Evolutionary conservation across 2,888 invertebrate genomes (phyloP).

Genomic region (Rhamnusium bicolor): DNA sequence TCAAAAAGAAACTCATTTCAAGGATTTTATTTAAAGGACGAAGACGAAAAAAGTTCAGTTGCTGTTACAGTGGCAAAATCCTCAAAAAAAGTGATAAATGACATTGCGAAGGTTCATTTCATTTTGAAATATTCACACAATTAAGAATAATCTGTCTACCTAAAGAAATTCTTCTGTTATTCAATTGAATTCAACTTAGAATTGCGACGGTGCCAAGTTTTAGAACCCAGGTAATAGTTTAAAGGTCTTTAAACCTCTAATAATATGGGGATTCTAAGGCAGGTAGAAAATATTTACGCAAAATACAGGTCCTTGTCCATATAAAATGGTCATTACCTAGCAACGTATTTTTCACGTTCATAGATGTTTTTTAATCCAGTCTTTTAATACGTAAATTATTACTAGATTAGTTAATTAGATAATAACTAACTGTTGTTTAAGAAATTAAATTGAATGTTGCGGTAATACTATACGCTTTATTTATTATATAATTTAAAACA

Average conservation of each 20-base stretch:
- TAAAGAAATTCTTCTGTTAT: background rate
- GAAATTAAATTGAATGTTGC: background rate
- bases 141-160: background rate
- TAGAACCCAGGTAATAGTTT: background rate
- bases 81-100: background rate
- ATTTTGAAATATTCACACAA: background rate
- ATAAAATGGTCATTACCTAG: background rate
- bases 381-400: background rate
- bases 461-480: background rate
- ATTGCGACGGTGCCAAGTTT: background rate
- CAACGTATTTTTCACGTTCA: background rate
- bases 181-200: background rate
- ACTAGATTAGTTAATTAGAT: background rate
- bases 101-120: too few relatives aligned
- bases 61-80: background rate
- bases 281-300: constrained; percentile 21
- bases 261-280: background rate
- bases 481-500: background rate
- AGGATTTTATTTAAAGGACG: too few relatives aligned
- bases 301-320: constrained; percentile 1
- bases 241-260: constrained; percentile 7
- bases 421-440: background rate
- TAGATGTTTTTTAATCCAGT: background rate
- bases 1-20: too few relatives aligned
- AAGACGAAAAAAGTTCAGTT: too few relatives aligned